Evolutionary conservation across 2,797 vertebrate genomes (phyloP).

Genomic region (Danionella dracula): DNA sequence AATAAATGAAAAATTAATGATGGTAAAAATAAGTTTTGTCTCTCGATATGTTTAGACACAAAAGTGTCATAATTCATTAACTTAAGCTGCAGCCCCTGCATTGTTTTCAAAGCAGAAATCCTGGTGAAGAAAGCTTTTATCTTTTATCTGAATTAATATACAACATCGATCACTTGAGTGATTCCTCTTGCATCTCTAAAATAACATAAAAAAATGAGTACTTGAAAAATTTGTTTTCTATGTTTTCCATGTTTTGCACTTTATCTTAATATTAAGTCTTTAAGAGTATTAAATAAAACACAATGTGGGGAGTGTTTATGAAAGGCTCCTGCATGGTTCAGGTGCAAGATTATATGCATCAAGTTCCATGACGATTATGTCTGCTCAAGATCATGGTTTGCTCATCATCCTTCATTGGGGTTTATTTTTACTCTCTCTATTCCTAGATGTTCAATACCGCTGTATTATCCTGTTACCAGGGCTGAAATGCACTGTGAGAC

Average conservation of each 20-base stretch:
- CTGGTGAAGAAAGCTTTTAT: no score
- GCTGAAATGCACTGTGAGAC: neutral
- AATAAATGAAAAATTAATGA: constrained; percentile 20
- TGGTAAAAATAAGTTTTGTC: constrained; percentile 22
- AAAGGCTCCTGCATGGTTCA: neutral
- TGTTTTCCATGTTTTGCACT: no score
- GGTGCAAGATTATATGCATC: neutral
- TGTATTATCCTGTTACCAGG: constrained; percentile 6
- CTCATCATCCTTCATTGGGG: neutral
- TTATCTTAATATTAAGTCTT: no score
- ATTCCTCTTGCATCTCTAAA: no score
- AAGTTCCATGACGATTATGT: constrained; percentile 9
- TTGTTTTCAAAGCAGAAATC: no score
- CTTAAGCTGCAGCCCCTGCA: neutral
- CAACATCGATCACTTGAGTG: no score
- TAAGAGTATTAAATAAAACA: constrained; percentile 10
- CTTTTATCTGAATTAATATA: no score
- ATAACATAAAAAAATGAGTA: no score
- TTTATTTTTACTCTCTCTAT: constrained; percentile 7
- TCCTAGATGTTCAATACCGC: neutral
- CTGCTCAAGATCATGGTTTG: neutral
- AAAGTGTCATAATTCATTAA: constrained; percentile 33
- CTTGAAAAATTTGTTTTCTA: no score
- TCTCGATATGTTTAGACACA: constrained; percentile 19
- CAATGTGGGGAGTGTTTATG: neutral